Percentiles rank a stretch among this genome's conserved stretches.
phyloP scores from a whole-genome alignment of 2,888 invertebrate species.

The Eumacrocentrus americanus region DNA sequence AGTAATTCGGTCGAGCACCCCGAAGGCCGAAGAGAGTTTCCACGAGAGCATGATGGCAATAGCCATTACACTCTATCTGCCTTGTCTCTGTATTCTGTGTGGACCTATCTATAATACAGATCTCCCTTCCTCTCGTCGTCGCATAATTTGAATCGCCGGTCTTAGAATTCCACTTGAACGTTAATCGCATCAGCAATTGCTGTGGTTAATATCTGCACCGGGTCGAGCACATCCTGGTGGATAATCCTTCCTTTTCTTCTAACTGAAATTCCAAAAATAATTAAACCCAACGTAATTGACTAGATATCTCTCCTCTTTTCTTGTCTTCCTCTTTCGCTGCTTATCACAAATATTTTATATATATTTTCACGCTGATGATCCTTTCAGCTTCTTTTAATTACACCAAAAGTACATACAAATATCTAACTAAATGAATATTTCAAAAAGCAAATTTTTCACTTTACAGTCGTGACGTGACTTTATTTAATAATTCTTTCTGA shows the following conservation, averaged over 20 bases:
- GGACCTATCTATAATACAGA: not conserved
- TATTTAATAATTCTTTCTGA: too few relatives aligned
- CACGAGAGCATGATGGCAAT: too few relatives aligned
- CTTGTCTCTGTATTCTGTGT: not conserved
- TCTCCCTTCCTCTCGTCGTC: not conserved
- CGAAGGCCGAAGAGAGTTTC: not conserved
- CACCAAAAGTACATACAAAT: too few relatives aligned
- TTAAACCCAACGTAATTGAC: not conserved
- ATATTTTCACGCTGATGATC: not conserved
- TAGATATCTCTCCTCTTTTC: not conserved
- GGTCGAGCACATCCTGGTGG: not conserved
- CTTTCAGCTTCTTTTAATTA: too few relatives aligned
- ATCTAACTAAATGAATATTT: too few relatives aligned
- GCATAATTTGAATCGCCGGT: not conserved
- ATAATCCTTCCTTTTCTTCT: not conserved
- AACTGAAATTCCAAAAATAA: not conserved
- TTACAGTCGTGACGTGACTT: too few relatives aligned
- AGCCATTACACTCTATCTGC: not conserved
- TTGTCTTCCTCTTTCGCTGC: not conserved
- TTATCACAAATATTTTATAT: not conserved
- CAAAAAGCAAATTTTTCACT: too few relatives aligned
- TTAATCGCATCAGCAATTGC: not conserved
- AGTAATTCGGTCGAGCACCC: conserved; percentile 17
- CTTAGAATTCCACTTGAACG: conserved; percentile 4
- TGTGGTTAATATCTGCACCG: not conserved